Conservation (phyloP, 2,113 vertebrate species). For the Tretioscincus oriximinensis region DNA sequence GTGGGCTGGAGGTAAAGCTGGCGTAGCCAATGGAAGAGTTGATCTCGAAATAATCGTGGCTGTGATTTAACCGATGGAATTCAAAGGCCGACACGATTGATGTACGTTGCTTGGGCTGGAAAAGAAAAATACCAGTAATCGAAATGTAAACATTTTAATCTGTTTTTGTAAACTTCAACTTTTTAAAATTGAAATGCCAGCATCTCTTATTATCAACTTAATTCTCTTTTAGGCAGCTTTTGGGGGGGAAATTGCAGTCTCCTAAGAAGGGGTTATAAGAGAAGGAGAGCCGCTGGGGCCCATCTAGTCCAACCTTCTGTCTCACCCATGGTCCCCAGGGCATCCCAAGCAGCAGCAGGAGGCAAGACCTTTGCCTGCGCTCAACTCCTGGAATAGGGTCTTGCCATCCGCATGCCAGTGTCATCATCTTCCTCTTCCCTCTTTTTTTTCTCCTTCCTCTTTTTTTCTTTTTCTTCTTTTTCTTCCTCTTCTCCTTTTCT, state of each 20-base stretch:
- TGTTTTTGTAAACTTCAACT: background rate
- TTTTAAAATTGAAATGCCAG: constrained; percentile 11
- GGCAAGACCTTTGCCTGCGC: background rate
- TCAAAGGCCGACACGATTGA: constrained; percentile 94
- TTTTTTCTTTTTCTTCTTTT: too few relatives aligned
- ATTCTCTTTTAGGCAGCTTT: background rate
- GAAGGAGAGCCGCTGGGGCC: background rate
- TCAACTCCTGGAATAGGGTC: background rate
- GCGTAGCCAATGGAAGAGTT: constrained; percentile 87
- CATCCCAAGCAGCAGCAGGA: too few relatives aligned
- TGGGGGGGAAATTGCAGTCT: background rate
- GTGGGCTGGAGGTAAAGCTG: constrained; percentile 86
- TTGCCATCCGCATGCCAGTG: constrained; percentile 1
- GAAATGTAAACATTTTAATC: constrained; percentile 35
- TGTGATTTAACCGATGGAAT: constrained; percentile 88
- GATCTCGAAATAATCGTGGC: constrained; percentile 91
- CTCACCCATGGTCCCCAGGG: background rate
- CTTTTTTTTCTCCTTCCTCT: too few relatives aligned
- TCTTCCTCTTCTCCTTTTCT: too few relatives aligned
- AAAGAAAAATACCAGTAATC: constrained; percentile 40
- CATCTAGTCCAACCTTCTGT: background rate
- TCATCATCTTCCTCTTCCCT: background rate
- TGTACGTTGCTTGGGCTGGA: constrained; percentile 92
- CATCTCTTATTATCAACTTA: background rate
- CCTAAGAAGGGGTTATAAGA: too few relatives aligned